Percentiles rank a stretch among this genome's conserved stretches.
Evolutionary conservation across 1,140 invertebrate genomes (phyloP).

Genomic region (Phymastichus coffea): DNA sequence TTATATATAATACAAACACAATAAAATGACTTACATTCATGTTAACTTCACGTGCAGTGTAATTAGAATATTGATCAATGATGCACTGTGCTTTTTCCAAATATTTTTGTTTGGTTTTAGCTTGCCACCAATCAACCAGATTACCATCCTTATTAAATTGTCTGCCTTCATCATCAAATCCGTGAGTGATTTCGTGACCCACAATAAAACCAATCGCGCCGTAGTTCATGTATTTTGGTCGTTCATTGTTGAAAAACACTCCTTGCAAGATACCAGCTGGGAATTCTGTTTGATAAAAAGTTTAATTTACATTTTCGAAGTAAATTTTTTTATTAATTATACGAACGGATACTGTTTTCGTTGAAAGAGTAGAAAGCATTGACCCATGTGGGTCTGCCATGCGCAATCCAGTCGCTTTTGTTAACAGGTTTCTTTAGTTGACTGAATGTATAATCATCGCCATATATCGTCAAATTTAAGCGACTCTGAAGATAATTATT

Average conservation of each 20-base stretch:
- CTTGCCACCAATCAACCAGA: slow-evolving; percentile 67
- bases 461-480: slow-evolving; percentile 72
- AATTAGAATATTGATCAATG: slow-evolving; percentile 69
- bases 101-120: slow-evolving; percentile 61
- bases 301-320: not conserved
- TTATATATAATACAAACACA: too few species aligned
- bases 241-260: slow-evolving; percentile 67
- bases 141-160: slow-evolving; percentile 70
- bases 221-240: slow-evolving; percentile 75
- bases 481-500: slow-evolving; percentile 67
- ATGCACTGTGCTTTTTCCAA: slow-evolving; percentile 65
- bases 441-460: slow-evolving; percentile 73
- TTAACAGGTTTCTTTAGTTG: slow-evolving; percentile 58
- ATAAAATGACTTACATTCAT: too few species aligned
- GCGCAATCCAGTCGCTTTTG: too few species aligned
- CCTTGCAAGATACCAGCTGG: slow-evolving; percentile 76
- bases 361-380: too few species aligned
- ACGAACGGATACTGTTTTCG: too few species aligned
- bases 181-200: slow-evolving; percentile 62
- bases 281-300: slow-evolving; percentile 59
- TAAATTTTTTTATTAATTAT: not conserved
- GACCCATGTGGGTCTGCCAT: too few species aligned
- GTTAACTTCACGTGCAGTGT: too few species aligned
- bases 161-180: slow-evolving; percentile 65
- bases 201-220: slow-evolving; percentile 73